Evolutionary conservation across 2,888 invertebrate genomes (phyloP), one percentile per base, ranked within the genome.

Genomic region (Eupeodes latifasciatus): DNA sequence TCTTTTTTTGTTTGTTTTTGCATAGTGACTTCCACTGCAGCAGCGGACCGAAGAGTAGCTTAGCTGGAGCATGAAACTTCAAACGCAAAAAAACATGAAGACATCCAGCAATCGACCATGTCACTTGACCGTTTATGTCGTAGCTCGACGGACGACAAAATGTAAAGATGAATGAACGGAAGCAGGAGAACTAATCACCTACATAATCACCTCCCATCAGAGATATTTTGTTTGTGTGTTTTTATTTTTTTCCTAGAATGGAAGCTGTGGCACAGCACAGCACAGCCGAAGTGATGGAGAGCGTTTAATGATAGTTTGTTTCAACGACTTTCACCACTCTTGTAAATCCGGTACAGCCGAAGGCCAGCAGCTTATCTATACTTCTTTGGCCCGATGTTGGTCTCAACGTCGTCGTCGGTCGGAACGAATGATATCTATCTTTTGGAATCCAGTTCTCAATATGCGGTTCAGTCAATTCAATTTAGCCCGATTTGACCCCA

Each of bases 21-120:
- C 36, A 72, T 49, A 62, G 51, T 12, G 87, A 77, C 75, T 10
- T 77, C 53, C 67, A 69, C 57, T 62, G 62, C 59, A 71, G 72
- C 72, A 66, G 69, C 67, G 55, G 66, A 86, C 66, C 77, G 62
- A 62, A n/a, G 72, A 76, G 72, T 66, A 84, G 87, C 76, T 80
- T 66, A 84, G 87, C 76, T 80, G 79, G 74, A 80, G 79, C 84
- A 72, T 87, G n/a, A 84, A 87, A 76, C 62, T 72, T 27, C 62
- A 80, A 64, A 55, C 53, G 55, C 57, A 69, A 62, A 16, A 69
- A 27, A 27, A 1, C 27, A 27, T 6, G 47, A 34, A 75, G 55
- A 44, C 53, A 27, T 11, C 61, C 61, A 62, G 57, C 71, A 66
- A 72, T 72, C 62, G 53, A 69, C 78, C 62, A 61, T 78, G 82